Evolutionary conservation across 2,113 vertebrate species (phyloP), one percentile per base, ranked within the genome.

Genomic region (Mustela lutreola): DNA sequence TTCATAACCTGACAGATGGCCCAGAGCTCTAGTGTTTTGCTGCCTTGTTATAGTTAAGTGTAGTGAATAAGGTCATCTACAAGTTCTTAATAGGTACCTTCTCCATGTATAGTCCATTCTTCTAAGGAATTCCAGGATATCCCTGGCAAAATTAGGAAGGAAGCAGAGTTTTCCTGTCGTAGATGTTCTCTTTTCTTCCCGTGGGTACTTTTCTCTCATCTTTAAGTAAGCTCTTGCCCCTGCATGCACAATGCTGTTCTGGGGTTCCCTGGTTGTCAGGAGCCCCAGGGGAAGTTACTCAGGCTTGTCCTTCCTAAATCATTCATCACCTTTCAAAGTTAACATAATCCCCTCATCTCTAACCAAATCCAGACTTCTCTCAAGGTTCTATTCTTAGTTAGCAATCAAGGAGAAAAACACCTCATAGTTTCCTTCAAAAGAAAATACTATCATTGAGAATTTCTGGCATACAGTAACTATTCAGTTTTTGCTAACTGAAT

Each of bases 361-460:
- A 67, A 80, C 39, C 24, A 88, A 65, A 84, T 70, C 31, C 21
- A 91, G 82, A 26, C 12, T 84, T 53, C 2, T 82, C 56, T 93
- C n/a, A 80, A 16, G n/a, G 24, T 58, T 92, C 58, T 78, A 36
- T 11, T 94, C 21, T 83, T 78, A 65, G 18, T 12, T 53, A 63
- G 53, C 12, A 63, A n/a, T 88, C 50, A 81, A 97, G 58, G 73
- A 73, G 33, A 48, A 96, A 94, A 90, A 22, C 21, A 82, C 21
- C 42, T 15, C 22, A 39, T 36, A 65, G n/a, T 14, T 22, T 76
- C 31, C 60, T 95, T 91, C 28, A 81, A 48, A 88, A 85, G 53
- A 87, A 84, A 62, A 10, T 26, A 56, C 4, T 56, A 56, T 5
- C 39, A 87, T 24, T 53, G 78, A 94, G 58, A 82, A 63, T 85